Base-by-base conservation (phyloP, 2,797 vertebrate genomes). In the Natrix natrix region DNA sequence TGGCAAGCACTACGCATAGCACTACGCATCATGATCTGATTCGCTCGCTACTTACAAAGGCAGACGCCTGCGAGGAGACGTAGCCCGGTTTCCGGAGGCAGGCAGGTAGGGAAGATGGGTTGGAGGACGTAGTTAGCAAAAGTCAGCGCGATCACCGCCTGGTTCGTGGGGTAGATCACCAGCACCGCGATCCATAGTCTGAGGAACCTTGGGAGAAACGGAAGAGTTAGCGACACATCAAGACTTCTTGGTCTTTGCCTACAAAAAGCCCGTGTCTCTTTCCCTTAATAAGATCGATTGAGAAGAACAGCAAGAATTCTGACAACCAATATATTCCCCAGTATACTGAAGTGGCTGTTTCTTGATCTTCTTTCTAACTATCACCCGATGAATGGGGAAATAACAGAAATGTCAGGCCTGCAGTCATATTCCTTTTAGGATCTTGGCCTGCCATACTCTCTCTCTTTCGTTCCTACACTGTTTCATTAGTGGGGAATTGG, bases 141-240 rank as follows among this genome's bases (percentile, higher is more conserved):
- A 90, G 98, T 98, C 94, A 99, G 98, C 0, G 98, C 98, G 24
- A 98, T 98, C 92, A 98, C 98, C 0, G 98, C 98, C 96, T 99
- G 98, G 96, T 98, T 98, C 92, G 98, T 98, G 61, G 98, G 98
- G 94, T 98, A 98, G 93, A 98, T 98, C n/a, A 98, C 98, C 95
- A 99, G 96, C 93, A 99, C 96, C 0, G 98, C 98, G 7, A 98
- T 98, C 98, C 98, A 99, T 14, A 99, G 97, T 63, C 99, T 98
- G 95, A 99, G 97, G 97, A 99, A 99, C 95, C 99, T 99, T 95
- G 56, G 74, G n/a, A 92, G 86, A 60, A 55, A 83, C 22, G 24
- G 11, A 43, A 12, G 26, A 32, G 57, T 92, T 94, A 17, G 37
- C 32, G 22, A 32, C 8, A 0, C 17, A 4, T 43, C n/a, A 78